phyloP scores from a whole-genome alignment of 2,797 vertebrate species.

The Schizopygopsis malacanthus region DNA sequence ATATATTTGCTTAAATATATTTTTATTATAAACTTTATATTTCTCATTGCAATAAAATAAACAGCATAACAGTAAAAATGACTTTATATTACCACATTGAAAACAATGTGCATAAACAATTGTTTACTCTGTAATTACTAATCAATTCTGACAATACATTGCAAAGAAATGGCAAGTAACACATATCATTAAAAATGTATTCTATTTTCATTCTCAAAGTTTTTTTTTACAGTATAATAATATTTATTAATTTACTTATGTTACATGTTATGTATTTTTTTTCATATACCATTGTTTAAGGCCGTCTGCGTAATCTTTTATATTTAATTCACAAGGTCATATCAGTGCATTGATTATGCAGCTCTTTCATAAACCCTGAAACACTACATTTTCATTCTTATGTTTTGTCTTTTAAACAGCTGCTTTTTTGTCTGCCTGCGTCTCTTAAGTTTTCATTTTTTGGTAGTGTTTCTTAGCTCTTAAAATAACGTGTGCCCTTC shows the following conservation, averaged over 20 bases:
- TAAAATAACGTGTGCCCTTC: background rate
- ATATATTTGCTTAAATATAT: background rate
- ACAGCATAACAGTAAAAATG: too few species aligned
- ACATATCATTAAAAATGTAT: too few species aligned
- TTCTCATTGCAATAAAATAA: background rate
- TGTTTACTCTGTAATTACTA: too few species aligned
- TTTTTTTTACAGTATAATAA: background rate
- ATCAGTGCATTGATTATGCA: background rate
- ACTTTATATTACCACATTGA: background rate
- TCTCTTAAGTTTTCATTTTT: background rate
- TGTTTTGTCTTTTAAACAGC: background rate
- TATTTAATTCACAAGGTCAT: background rate
- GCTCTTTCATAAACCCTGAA: constrained; percentile 1
- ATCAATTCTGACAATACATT: too few species aligned
- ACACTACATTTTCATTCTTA: background rate
- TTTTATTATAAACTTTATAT: background rate
- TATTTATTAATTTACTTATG: too few species aligned
- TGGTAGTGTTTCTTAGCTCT: background rate
- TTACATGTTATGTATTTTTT: background rate
- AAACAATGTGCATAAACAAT: too few species aligned
- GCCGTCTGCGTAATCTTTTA: background rate
- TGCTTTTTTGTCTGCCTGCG: background rate
- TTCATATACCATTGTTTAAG: background rate
- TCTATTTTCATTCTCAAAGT: background rate
- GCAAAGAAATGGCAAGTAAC: background rate